phyloP scores from a whole-genome alignment of 2,797 vertebrate genomes.

The Acrossocheilus wenchowensis region DNA sequence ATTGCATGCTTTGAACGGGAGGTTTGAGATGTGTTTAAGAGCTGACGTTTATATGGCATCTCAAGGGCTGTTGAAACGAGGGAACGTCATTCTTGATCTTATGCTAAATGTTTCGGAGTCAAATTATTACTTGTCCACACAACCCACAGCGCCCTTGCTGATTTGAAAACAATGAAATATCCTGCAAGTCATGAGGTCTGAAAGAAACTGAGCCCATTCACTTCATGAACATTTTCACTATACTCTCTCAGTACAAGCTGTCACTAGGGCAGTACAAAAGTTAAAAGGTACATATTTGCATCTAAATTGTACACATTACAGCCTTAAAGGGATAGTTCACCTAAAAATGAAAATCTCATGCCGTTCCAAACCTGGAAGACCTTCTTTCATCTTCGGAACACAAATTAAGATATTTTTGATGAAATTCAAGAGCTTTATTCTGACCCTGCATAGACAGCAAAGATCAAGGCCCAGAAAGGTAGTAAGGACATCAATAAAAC shows the following conservation, averaged over 20 bases:
- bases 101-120: not conserved
- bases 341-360: too few species aligned
- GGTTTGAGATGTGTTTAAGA: slow-evolving; percentile 43
- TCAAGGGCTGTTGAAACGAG: not conserved
- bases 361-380: too few species aligned
- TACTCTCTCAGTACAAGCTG: not conserved
- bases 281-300: not conserved
- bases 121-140: not conserved
- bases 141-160: not conserved
- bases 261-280: not conserved
- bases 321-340: not conserved
- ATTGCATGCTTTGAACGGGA: slow-evolving; percentile 63
- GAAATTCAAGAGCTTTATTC: too few species aligned
- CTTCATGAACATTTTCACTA: not conserved
- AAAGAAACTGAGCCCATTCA: not conserved
- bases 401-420: too few species aligned
- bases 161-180: not conserved
- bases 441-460: too few species aligned
- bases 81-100: not conserved
- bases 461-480: too few species aligned
- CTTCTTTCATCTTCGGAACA: too few species aligned
- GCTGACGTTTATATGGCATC: not conserved
- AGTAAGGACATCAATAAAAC: too few species aligned
- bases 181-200: too few species aligned
- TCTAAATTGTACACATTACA: not conserved